Base-by-base conservation (phyloP, 1,140 invertebrate genomes). In the Bombus waltoni region DNA sequence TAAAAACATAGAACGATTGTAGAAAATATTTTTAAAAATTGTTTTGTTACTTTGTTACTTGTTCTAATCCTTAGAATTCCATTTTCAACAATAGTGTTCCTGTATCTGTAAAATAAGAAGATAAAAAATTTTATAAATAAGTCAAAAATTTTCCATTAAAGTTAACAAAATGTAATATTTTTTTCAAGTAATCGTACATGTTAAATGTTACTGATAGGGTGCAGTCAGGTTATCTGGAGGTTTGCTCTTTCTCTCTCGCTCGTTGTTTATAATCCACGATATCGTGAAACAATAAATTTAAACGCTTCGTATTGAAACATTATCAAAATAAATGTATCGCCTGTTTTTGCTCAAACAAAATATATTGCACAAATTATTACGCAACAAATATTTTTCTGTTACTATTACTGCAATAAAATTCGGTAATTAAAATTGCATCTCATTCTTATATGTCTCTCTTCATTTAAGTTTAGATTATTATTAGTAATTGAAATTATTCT, bases 111-210 rank as follows among this genome's bases (percentile, higher is more conserved):
- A 47, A 70, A 80, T 47, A 70, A 47, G 25, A 40, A 10, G 9
- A 35, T 53, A 18, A 5, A 3, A 75, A 59, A 75, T n/a, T 13
- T n/a, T 9, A 38, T 59, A 62, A 22, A 10, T 8, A 1, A n/a
- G 5, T 2, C 15, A 3, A 53, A 47, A 80, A 68, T 68, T 47
- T 80, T 80, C 78, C 78, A 80, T 70, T 47, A n/a, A 38, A 22
- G 5, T 42, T 70, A 70, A 80, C 13, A 25, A 76, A 62, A 65
- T 66, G n/a, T 2, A 32, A 15, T 66, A 40, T 44, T 66, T 65
- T 53, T 77, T 77, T 32, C 44, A 15, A 40, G 28, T 57, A 42
- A 80, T 80, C 78, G 66, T 66, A 10, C 42, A 47, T 35, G n/a
- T 66, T 62, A 66, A 44, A 38, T 18, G 22, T 57, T 35, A 79